Conservation (phyloP, 2,797 vertebrate genomes). For the Microctenopoma steveboyesi region DNA sequence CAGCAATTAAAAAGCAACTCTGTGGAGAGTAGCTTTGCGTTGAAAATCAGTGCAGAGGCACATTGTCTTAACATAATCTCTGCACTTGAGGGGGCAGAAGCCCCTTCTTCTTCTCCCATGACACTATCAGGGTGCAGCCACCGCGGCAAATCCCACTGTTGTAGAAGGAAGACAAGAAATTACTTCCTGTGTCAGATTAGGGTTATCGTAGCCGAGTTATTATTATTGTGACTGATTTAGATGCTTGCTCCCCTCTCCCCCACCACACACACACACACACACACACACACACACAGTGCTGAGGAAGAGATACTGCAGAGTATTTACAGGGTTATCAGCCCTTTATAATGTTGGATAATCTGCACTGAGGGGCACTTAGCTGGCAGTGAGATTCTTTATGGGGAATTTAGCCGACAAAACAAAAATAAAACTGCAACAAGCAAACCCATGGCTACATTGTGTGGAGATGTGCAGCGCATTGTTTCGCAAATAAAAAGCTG, state of each 20-base stretch:
- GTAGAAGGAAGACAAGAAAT: conserved; percentile 75
- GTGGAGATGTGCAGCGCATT: conserved; percentile 6
- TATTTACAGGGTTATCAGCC: conserved; percentile 66
- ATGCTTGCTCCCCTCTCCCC: background rate
- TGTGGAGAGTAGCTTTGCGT: conserved; percentile 56
- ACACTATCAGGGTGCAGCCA: conserved; percentile 70
- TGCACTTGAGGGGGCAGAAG: conserved; percentile 56
- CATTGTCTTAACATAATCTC: conserved; percentile 67
- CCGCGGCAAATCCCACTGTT: conserved; percentile 74
- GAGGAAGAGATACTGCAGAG: conserved; percentile 24
- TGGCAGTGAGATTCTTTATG: conserved; percentile 56
- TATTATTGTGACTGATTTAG: conserved; percentile 75
- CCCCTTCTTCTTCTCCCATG: conserved; percentile 69
- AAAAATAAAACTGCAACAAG: conserved; percentile 41
- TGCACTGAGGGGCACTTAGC: conserved; percentile 60
- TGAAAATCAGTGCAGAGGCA: conserved; percentile 42
- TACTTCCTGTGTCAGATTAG: conserved; percentile 81
- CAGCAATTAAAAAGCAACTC: conserved; percentile 2
- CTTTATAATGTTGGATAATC: conserved; percentile 67
- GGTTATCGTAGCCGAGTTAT: conserved; percentile 72
- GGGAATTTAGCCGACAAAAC: conserved; percentile 58
- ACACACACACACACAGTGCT: conserved; percentile 14
- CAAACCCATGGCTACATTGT: conserved; percentile 34
- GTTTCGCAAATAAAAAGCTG: conserved; percentile 15
- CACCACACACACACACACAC: conserved; percentile 4